phyloP scores from a whole-genome alignment of 2,113 vertebrate species.

The Pluvialis apricaria region DNA sequence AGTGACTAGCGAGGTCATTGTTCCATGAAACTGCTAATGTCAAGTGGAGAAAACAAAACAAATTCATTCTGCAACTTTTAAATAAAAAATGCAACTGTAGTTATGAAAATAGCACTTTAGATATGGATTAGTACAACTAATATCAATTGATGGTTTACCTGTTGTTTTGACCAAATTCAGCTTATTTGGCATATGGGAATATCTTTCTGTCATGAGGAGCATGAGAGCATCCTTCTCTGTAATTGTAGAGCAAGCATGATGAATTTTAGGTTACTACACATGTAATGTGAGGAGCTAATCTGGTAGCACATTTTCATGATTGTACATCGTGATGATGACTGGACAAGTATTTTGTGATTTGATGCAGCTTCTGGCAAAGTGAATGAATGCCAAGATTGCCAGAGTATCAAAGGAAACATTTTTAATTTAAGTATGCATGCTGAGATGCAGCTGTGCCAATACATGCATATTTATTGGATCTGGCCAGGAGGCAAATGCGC shows the following conservation, averaged over 20 bases:
- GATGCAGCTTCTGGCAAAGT: constrained; percentile 70
- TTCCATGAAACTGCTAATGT: not conserved
- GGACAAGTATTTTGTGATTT: constrained; percentile 65
- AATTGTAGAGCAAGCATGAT: not conserved
- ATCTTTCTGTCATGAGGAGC: not conserved
- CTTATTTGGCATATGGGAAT: not conserved
- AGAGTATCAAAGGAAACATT: constrained; percentile 71
- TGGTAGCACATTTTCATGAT: constrained; percentile 23
- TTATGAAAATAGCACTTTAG: not conserved
- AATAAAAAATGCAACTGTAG: not conserved
- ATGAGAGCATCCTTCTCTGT: not conserved
- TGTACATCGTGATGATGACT: constrained; percentile 44
- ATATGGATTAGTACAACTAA: not conserved
- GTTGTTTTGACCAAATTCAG: not conserved
- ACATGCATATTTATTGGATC: constrained; percentile 76
- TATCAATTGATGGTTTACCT: not conserved
- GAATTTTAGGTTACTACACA: not conserved
- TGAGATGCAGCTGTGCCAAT: constrained; percentile 78
- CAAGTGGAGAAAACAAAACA: not conserved
- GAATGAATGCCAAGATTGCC: constrained; percentile 67
- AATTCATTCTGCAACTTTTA: not conserved
- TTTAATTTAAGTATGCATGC: constrained; percentile 75
- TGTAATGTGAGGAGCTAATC: not conserved
- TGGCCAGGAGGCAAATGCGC: constrained; percentile 71
- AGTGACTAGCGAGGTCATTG: not conserved